These are phyloP conservation scores for Troilus luridus DNA, from an alignment of 2,888 invertebrate species.

Conservation along the genomic window DNA sequence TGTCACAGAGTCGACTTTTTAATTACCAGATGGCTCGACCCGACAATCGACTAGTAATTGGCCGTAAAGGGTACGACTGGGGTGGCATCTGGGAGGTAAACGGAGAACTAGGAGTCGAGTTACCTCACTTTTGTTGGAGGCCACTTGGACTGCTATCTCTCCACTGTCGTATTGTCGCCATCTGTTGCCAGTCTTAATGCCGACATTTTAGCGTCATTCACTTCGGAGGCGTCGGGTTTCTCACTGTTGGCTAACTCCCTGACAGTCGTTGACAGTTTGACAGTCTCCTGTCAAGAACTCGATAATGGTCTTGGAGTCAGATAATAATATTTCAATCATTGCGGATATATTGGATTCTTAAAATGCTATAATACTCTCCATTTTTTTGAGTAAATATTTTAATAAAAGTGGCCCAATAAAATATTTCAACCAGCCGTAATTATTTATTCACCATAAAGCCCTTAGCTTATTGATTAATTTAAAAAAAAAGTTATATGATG, in stretches of 20 bases:
- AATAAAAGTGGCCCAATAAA: no score
- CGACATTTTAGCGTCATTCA: slow-evolving; percentile 1
- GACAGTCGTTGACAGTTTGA: slow-evolving; percentile 30
- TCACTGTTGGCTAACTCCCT: slow-evolving; percentile 33
- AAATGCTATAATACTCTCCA: background rate
- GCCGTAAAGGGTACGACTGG: slow-evolving; percentile 35
- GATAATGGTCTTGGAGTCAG: slow-evolving; percentile 14
- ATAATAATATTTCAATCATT: slow-evolving; percentile 24
- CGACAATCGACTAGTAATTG: slow-evolving; percentile 37
- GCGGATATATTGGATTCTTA: background rate
- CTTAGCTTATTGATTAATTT: no score
- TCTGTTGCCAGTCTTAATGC: slow-evolving; percentile 34
- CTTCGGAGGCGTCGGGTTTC: slow-evolving; percentile 38
- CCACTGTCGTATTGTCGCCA: slow-evolving; percentile 34
- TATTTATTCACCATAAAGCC: no score
- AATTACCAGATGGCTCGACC: slow-evolving; percentile 8
- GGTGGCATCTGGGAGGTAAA: slow-evolving; percentile 43
- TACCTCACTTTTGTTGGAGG: slow-evolving; percentile 16
- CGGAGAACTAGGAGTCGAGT: slow-evolving; percentile 2
- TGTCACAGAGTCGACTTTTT: slow-evolving; percentile 37
- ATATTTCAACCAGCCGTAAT: no score
- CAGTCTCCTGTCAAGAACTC: slow-evolving; percentile 13
- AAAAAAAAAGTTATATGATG: no score
- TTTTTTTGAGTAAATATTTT: background rate
- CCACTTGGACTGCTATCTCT: slow-evolving; percentile 5